phyloP scores from a whole-genome alignment of 2,888 invertebrate genomes.

The Bombyx huttoni region DNA sequence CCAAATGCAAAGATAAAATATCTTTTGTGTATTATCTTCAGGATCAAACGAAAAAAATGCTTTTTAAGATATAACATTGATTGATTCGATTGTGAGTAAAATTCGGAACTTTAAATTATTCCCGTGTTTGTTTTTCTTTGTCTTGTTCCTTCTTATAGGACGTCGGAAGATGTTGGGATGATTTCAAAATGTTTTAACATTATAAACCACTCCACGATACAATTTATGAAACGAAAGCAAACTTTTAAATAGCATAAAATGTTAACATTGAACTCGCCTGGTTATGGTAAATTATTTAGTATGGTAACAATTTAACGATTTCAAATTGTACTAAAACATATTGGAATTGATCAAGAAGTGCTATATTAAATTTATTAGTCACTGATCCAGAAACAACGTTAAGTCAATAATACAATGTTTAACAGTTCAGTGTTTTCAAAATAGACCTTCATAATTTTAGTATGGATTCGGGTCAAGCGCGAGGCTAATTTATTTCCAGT shows the following conservation, averaged over 20 bases:
- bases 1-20: slow-evolving; percentile 37
- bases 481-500: slow-evolving; percentile 32
- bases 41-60: slow-evolving; percentile 2
- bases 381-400: not conserved
- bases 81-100: slow-evolving; percentile 1
- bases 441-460: slow-evolving; percentile 1
- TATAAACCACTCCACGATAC: not conserved
- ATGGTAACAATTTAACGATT: not conserved
- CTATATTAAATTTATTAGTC: not conserved
- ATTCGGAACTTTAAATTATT: not conserved
- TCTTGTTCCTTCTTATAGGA: not conserved
- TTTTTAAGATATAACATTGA: slow-evolving; percentile 3
- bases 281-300: too few species aligned
- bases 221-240: too few species aligned
- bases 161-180: not conserved
- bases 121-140: not conserved
- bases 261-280: too few species aligned
- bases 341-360: not conserved
- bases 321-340: not conserved
- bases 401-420: not conserved
- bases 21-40: slow-evolving; percentile 22
- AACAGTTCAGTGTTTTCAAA: slow-evolving; percentile 1
- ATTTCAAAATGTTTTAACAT: not conserved
- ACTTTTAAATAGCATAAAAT: too few species aligned
- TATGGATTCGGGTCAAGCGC: slow-evolving; percentile 27